Percentiles rank a stretch among this genome's conserved stretches.
Conservation (phyloP, 2,888 invertebrate species). For the Yponomeuta plumbellus region DNA sequence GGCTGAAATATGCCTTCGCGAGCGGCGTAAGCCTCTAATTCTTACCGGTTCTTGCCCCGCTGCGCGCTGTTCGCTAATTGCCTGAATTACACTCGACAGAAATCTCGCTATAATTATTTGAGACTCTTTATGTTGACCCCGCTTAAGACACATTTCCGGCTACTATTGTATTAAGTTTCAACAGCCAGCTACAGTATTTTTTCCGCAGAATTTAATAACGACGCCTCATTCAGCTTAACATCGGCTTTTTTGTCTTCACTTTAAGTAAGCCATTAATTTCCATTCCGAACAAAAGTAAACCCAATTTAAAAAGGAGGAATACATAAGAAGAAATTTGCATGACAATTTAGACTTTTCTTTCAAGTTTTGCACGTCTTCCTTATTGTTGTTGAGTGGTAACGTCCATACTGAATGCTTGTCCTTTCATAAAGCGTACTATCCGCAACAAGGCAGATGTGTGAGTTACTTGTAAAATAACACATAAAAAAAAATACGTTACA, state of each 20-base stretch:
- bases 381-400: slow-evolving; percentile 9
- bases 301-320: slow-evolving; percentile 57
- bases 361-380: slow-evolving; percentile 36
- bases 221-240: slow-evolving; percentile 45
- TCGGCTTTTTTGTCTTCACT: slow-evolving; percentile 47
- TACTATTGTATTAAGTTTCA: slow-evolving; percentile 5
- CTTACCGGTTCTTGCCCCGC: slow-evolving; percentile 19
- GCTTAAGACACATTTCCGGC: neutral
- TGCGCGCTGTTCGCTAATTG: slow-evolving; percentile 7
- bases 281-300: slow-evolving; percentile 56
- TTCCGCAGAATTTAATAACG: slow-evolving; percentile 42
- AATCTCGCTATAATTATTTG: neutral
- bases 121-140: neutral
- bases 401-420: slow-evolving; percentile 9
- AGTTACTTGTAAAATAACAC: too few relatives aligned
- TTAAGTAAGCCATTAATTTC: slow-evolving; percentile 62
- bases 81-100: neutral
- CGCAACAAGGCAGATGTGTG: neutral
- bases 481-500: too few relatives aligned
- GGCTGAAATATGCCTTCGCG: slow-evolving; percentile 58
- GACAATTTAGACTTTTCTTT: slow-evolving; percentile 45
- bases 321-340: slow-evolving; percentile 60
- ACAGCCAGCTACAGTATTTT: slow-evolving; percentile 10
- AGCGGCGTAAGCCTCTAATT: slow-evolving; percentile 29
- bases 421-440: neutral